Evolutionary conservation across 2,113 vertebrate species (phyloP).

Genomic region (Rhinopomastus cyanomelas): DNA sequence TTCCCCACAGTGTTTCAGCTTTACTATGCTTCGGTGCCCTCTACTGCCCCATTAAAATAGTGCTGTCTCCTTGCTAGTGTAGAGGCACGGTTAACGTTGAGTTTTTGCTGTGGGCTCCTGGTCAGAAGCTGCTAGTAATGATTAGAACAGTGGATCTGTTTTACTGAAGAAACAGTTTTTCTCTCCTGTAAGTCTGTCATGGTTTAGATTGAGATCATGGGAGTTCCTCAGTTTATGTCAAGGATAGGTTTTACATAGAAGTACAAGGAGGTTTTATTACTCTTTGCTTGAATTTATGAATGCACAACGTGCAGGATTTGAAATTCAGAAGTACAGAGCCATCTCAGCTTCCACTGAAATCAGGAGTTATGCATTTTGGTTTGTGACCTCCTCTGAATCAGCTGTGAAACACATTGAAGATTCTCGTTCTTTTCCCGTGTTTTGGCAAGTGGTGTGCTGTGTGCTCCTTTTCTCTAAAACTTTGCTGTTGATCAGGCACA

Average conservation of each 20-base stretch:
- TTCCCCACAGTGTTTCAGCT: background rate
- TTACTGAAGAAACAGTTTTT: background rate
- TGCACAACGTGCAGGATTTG: background rate
- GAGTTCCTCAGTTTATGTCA: background rate
- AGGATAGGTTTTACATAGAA: background rate
- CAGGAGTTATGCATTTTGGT: background rate
- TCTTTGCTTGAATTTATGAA: background rate
- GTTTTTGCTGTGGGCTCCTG: background rate
- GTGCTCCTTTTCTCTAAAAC: background rate
- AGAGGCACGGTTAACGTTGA: background rate
- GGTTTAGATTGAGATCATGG: background rate
- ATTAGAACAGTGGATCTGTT: background rate
- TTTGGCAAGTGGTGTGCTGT: background rate
- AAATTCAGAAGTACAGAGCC: background rate
- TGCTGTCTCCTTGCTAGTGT: background rate
- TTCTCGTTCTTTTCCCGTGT: background rate
- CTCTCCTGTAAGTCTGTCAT: background rate
- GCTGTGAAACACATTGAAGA: background rate
- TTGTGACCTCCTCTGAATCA: background rate
- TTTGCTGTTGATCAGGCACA: background rate
- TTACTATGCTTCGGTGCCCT: conserved; percentile 59
- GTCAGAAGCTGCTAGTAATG: background rate
- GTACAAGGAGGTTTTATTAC: background rate
- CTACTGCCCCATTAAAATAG: conserved; percentile 43
- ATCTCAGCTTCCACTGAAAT: background rate